A percentile compares a stretch with the other conserved stretches of the same genome.
These are phyloP conservation scores for Nomada ruficornis DNA, from an alignment of 2,888 invertebrate species.

Conservation along the genomic window DNA sequence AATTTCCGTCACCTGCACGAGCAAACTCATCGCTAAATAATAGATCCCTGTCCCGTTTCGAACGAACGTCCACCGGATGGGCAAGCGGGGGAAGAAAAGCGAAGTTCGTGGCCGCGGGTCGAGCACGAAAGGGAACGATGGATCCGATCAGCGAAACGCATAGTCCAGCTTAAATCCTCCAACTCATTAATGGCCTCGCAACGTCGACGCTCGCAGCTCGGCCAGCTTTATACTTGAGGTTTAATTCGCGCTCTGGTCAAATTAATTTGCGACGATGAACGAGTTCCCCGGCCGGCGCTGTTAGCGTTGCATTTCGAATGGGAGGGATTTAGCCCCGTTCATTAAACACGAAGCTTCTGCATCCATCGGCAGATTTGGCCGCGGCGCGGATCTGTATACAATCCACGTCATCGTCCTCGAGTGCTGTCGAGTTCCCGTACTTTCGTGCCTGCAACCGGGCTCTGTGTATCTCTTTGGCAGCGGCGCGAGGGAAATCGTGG, in stretches of 20 bases:
- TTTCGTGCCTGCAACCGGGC: conserved; percentile 49
- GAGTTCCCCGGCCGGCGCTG: conserved; percentile 65
- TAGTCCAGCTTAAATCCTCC: conserved; percentile 71
- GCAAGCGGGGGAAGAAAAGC: neutral
- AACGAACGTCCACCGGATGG: neutral
- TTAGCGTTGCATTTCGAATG: conserved; percentile 76
- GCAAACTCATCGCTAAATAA: neutral
- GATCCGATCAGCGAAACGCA: conserved; percentile 65
- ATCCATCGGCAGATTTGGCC: conserved; percentile 58
- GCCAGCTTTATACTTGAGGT: conserved; percentile 81
- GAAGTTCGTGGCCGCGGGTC: neutral
- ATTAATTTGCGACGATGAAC: conserved; percentile 83
- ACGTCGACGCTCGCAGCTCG: conserved; percentile 44
- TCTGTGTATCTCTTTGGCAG: conserved; percentile 44
- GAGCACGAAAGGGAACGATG: conserved; percentile 28
- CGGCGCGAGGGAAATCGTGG: conserved; percentile 31
- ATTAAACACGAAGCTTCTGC: conserved; percentile 75
- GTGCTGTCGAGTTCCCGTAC: conserved; percentile 67
- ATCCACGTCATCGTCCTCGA: conserved; percentile 67
- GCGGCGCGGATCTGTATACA: conserved; percentile 36
- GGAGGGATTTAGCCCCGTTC: conserved; percentile 80
- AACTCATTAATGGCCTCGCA: conserved; percentile 75
- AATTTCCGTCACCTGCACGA: neutral
- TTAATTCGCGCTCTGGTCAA: conserved; percentile 79
- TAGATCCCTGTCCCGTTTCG: neutral